A percentile compares a stretch with the other conserved stretches of the same genome.
Conservation (phyloP, 2,888 invertebrate genomes). For the Amiota minor region DNA sequence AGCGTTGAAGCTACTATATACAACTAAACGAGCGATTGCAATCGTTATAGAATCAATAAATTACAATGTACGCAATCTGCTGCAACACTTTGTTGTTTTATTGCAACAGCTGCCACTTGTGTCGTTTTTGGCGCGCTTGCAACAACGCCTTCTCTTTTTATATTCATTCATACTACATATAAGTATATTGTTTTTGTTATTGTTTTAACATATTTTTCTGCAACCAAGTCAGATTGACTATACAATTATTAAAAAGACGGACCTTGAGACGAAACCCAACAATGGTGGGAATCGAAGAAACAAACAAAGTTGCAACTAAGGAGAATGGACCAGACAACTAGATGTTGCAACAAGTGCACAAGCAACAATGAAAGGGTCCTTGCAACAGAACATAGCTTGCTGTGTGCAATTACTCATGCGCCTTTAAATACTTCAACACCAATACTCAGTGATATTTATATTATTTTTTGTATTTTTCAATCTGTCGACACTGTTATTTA, state of each 20-base stretch:
- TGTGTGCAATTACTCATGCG: conserved; percentile 18
- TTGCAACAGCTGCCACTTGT: not conserved
- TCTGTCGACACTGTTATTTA: conserved; percentile 14
- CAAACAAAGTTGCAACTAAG: not conserved
- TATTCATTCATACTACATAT: not conserved
- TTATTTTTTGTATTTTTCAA: not conserved
- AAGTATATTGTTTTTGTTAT: not conserved
- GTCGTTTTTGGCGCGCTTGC: conserved; percentile 16
- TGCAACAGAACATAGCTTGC: not conserved
- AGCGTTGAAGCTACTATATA: not conserved
- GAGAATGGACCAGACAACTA: not conserved
- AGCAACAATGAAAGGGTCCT: conserved; percentile 1
- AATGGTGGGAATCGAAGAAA: not conserved
- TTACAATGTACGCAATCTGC: conserved; percentile 13
- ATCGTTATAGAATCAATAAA: conserved; percentile 14
- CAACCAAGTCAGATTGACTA: not conserved
- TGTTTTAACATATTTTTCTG: not conserved
- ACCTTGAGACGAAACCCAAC: too few species aligned
- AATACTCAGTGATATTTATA: conserved; percentile 12
- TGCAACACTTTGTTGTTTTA: not conserved
- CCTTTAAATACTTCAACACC: conserved; percentile 24
- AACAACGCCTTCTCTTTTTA: conserved; percentile 8
- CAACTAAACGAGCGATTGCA: not conserved
- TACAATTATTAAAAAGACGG: not conserved
- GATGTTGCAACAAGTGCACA: not conserved